A percentile compares a stretch with the other conserved stretches of the same genome.
These are phyloP conservation scores for Sinohyriopsis cumingii DNA, from an alignment of 2,888 invertebrate species.

Conservation along the genomic window DNA sequence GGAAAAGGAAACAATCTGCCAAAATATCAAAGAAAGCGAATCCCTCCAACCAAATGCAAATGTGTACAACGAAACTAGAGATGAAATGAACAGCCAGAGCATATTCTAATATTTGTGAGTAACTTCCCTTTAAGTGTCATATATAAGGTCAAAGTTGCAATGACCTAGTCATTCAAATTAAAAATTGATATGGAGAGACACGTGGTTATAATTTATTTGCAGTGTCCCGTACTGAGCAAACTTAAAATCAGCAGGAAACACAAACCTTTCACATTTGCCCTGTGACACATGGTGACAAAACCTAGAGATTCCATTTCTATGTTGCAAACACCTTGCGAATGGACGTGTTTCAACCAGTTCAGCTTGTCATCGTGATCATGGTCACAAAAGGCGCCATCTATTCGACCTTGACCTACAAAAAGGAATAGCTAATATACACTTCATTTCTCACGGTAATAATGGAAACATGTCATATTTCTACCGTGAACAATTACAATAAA, in stretches of 20 bases:
- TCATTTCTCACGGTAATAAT: no score
- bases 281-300: constrained; percentile 93
- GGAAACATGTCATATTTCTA: no score
- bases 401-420: constrained; percentile 88
- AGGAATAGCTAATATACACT: no score
- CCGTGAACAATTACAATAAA: no score
- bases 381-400: constrained; percentile 98
- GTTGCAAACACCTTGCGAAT: constrained; percentile 85
- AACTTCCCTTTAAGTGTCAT: no score
- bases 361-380: constrained; percentile 92
- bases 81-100: no score
- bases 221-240: neutral
- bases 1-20: no score
- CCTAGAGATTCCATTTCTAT: constrained; percentile 98
- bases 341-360: constrained; percentile 81
- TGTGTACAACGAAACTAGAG: no score
- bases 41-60: no score
- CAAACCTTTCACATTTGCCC: constrained; percentile 87
- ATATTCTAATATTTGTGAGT: no score
- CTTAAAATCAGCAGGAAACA: no score
- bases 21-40: no score
- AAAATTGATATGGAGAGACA: neutral
- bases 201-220: neutral
- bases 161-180: neutral
- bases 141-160: neutral